Evolutionary conservation across 2,113 vertebrate species (phyloP).

Genomic region (Galemys pyrenaicus): DNA sequence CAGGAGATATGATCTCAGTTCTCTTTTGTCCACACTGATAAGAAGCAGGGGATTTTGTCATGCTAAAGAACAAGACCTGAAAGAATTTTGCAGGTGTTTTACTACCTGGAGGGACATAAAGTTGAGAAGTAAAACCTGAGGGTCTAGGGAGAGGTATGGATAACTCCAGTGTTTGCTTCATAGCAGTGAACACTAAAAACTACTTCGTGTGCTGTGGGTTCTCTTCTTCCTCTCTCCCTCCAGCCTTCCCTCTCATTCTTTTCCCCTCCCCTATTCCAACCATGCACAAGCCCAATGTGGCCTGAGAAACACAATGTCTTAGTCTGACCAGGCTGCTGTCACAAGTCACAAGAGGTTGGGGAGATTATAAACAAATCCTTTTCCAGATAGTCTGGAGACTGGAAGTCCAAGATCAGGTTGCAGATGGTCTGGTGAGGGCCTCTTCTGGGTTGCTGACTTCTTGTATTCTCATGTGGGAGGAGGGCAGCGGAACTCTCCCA

Average conservation of each 20-base stretch:
- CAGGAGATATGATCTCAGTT: not conserved
- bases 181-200: not conserved
- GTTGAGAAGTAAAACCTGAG: not conserved
- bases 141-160: not conserved
- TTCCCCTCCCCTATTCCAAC: not conserved
- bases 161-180: constrained; percentile 8
- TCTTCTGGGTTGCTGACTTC: not conserved
- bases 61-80: not conserved
- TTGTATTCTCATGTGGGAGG: not conserved
- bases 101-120: not conserved
- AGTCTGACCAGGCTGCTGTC: not conserved
- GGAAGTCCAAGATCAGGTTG: not conserved
- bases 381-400: not conserved
- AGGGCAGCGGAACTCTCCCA: not conserved
- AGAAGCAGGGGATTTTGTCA: not conserved
- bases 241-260: not conserved
- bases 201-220: not conserved
- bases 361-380: not conserved
- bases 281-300: not conserved
- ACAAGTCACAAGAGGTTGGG: not conserved
- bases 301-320: not conserved
- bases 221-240: not conserved
- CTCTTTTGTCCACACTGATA: not conserved
- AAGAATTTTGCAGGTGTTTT: not conserved
- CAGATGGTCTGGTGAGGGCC: not conserved